phyloP scores from a whole-genome alignment of 2,888 invertebrate species.

The Aleiodes leptofemur region DNA sequence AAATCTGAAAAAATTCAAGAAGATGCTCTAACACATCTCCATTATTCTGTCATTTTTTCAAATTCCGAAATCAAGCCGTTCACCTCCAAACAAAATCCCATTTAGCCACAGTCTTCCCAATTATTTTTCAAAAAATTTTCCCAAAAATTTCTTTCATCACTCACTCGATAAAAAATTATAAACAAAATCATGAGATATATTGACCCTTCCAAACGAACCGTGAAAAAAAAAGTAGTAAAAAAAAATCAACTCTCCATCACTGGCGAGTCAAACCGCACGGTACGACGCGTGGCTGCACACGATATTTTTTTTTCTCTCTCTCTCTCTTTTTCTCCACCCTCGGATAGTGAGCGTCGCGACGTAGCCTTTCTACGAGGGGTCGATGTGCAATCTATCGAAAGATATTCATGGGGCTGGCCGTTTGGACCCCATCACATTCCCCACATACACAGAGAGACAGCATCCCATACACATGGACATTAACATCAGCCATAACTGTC shows the following conservation, averaged over 20 bases:
- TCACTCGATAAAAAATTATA: background rate
- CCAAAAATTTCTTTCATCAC: background rate
- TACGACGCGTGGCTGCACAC: constrained; percentile 68
- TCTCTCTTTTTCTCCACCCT: constrained; percentile 43
- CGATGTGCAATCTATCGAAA: constrained; percentile 75
- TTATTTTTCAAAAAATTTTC: background rate
- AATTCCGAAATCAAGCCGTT: too few relatives aligned
- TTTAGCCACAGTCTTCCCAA: too few relatives aligned
- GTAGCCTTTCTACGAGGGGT: constrained; percentile 47
- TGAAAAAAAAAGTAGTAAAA: constrained; percentile 44
- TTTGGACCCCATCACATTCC: constrained; percentile 53
- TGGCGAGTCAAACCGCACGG: constrained; percentile 64
- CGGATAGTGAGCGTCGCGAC: constrained; percentile 36
- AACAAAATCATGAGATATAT: constrained; percentile 16
- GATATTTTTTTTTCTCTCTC: constrained; percentile 47
- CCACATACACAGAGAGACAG: background rate
- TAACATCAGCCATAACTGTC: constrained; percentile 71
- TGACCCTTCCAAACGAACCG: constrained; percentile 36
- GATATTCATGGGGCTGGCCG: constrained; percentile 75
- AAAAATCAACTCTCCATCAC: constrained; percentile 45
- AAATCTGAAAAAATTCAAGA: too few relatives aligned
- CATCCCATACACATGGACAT: constrained; percentile 4
- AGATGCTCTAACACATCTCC: too few relatives aligned
- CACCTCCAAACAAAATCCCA: too few relatives aligned
- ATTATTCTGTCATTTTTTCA: too few relatives aligned